Conservation (phyloP, 2,888 invertebrate genomes). For the Hirtodrosophila duncani region DNA sequence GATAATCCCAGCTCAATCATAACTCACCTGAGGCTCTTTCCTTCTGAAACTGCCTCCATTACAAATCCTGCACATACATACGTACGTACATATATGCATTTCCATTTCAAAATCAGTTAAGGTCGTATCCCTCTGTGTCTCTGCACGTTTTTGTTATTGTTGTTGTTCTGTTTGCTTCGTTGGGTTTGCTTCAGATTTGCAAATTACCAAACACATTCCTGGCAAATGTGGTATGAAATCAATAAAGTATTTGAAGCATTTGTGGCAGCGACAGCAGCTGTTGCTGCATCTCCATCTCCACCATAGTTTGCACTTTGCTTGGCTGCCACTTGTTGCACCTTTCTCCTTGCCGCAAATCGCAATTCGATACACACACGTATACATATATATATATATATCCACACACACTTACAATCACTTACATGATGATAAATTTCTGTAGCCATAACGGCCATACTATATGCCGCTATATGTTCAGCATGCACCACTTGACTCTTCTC, state of each 20-base stretch:
- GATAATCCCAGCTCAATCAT: too few species aligned
- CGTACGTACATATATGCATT: too few species aligned
- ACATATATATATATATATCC: slow-evolving; percentile 20
- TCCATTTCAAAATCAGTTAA: too few species aligned
- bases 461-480: slow-evolving; percentile 50
- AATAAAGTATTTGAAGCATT: slow-evolving; percentile 59
- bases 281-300: slow-evolving; percentile 44
- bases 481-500: slow-evolving; percentile 3
- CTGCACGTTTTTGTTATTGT: too few species aligned
- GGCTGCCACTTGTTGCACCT: slow-evolving; percentile 67
- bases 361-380: slow-evolving; percentile 44
- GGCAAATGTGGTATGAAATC: slow-evolving; percentile 66
- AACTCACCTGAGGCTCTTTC: too few species aligned
- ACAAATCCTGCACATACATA: too few species aligned
- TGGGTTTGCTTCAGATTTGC: not conserved
- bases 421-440: slow-evolving; percentile 62
- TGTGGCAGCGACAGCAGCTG: slow-evolving; percentile 38
- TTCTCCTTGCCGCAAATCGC: slow-evolving; percentile 53
- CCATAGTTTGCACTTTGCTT: slow-evolving; percentile 33
- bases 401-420: slow-evolving; percentile 21
- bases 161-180: too few species aligned
- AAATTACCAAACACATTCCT: slow-evolving; percentile 43
- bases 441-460: slow-evolving; percentile 63
- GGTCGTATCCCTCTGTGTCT: too few species aligned
- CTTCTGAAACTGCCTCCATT: too few species aligned